Conservation (phyloP, 2,888 invertebrate species). For the Malthinus seriepunctatus region DNA sequence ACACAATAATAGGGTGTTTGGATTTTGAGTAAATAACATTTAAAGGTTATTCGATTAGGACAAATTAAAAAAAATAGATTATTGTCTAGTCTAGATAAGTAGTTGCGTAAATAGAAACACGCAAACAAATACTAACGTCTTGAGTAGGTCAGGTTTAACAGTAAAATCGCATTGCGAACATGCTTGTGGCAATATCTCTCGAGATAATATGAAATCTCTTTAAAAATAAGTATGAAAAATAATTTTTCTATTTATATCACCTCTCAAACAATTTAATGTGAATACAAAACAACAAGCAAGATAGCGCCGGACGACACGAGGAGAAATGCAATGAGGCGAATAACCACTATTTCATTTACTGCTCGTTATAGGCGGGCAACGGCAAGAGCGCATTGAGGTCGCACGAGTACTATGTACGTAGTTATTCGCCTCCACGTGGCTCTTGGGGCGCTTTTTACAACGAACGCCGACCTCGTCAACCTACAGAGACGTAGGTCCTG, state of each 20-base stretch:
- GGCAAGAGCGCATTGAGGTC: conserved; percentile 51
- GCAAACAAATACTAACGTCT: conserved; percentile 20
- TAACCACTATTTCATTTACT: conserved; percentile 56
- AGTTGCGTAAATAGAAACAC: conserved; percentile 29
- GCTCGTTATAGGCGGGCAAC: conserved; percentile 18
- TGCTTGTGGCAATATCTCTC: conserved; percentile 33
- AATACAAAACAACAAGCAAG: conserved; percentile 26
- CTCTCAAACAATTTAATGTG: conserved; percentile 19
- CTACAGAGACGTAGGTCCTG: conserved; percentile 60
- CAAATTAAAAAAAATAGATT: no score
- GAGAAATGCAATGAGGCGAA: conserved; percentile 58
- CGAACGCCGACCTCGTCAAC: conserved; percentile 69
- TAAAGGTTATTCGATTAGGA: no score
- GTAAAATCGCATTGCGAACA: conserved; percentile 24
- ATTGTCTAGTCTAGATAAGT: conserved; percentile 5
- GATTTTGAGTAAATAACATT: no score
- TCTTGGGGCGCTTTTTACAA: conserved; percentile 53
- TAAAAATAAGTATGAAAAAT: conserved; percentile 24
- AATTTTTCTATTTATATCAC: conserved; percentile 29
- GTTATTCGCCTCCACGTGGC: conserved; percentile 59
- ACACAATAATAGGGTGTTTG: no score
- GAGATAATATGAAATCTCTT: conserved; percentile 23
- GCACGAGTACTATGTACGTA: conserved; percentile 58
- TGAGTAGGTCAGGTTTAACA: conserved; percentile 36
- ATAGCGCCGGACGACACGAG: conserved; percentile 42